These are phyloP conservation scores for Himalopsyche phryganea DNA, from an alignment of 1,140 invertebrate genomes.

Conservation along the genomic window DNA sequence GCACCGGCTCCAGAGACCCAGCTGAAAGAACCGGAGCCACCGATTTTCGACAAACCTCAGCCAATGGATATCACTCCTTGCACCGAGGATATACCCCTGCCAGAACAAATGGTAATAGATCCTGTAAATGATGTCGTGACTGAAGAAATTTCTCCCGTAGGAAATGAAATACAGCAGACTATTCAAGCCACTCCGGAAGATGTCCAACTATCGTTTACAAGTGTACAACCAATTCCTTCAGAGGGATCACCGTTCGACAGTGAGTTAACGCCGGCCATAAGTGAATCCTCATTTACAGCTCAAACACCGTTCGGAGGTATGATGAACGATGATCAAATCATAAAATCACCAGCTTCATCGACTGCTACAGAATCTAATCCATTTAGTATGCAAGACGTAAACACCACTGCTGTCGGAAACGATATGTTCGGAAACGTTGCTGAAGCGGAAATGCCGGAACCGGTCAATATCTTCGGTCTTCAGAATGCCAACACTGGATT, in stretches of 20 bases:
- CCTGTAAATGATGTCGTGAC: conserved; percentile 20
- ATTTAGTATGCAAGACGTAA: conserved; percentile 14
- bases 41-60: conserved; percentile 15
- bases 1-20: conserved; percentile 3
- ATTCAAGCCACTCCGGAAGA: conserved; percentile 33
- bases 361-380: conserved; percentile 22
- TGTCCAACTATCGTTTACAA: conserved; percentile 1
- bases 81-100: conserved; percentile 39
- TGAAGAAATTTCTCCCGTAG: conserved; percentile 7
- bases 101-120: conserved; percentile 37
- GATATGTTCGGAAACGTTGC: conserved; percentile 8
- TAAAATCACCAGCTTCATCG: neutral
- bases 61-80: conserved; percentile 27
- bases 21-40: conserved; percentile 6
- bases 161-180: conserved; percentile 20
- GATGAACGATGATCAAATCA: conserved; percentile 3
- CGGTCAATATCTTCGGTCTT: conserved; percentile 15
- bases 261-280: conserved; percentile 2
- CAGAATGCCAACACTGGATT: conserved; percentile 8
- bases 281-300: conserved; percentile 12
- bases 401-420: neutral
- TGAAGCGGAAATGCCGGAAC: neutral
- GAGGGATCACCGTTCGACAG: neutral
- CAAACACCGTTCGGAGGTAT: neutral
- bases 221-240: neutral